These are phyloP conservation scores for Cremastinae sp. DNA, from an alignment of 2,888 invertebrate genomes.

Conservation along the genomic window DNA sequence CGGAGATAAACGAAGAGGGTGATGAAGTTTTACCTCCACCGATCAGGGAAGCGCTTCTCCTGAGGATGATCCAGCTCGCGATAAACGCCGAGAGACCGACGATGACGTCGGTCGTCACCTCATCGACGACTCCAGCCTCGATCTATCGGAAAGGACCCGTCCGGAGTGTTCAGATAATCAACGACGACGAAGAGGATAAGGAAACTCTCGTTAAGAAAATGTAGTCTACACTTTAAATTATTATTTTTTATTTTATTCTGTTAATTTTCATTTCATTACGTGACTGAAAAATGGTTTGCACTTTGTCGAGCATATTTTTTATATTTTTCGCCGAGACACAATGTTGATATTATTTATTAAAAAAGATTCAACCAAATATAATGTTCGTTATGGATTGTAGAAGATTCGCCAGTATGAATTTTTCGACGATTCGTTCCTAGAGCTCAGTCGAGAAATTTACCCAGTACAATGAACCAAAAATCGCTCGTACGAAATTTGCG, in stretches of 20 bases:
- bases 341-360: constrained; percentile 38
- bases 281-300: constrained; percentile 1
- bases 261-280: not conserved
- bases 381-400: constrained; percentile 35
- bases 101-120: constrained; percentile 78
- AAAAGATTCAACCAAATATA: constrained; percentile 46
- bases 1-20: constrained; percentile 77
- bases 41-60: constrained; percentile 86
- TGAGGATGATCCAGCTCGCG: constrained; percentile 88
- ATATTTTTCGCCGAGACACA: not conserved
- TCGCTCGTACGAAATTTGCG: constrained; percentile 14
- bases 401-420: constrained; percentile 30
- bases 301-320: not conserved
- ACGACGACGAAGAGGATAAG: constrained; percentile 82
- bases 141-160: constrained; percentile 82
- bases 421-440: constrained; percentile 39
- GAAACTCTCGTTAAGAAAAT: constrained; percentile 74
- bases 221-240: constrained; percentile 53
- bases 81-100: constrained; percentile 83
- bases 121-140: constrained; percentile 70
- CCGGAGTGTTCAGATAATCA: constrained; percentile 87
- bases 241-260: not conserved
- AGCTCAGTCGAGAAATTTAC: constrained; percentile 32
- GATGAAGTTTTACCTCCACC: constrained; percentile 86
- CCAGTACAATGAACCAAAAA: constrained; percentile 46